Base-by-base conservation (phyloP, 2,888 invertebrate species). In the Ophion ventricosus region DNA sequence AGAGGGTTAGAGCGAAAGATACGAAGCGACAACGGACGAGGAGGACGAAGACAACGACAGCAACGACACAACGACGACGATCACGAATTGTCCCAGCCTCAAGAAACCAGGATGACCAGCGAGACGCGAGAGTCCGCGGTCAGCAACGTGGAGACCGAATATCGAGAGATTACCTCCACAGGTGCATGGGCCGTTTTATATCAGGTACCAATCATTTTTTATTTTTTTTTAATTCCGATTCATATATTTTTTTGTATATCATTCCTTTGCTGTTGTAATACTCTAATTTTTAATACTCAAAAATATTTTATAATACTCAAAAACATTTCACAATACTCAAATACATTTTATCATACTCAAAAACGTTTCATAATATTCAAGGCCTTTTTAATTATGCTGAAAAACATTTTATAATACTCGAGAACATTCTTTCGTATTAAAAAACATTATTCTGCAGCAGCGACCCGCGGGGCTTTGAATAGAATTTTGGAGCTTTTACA, bases 121-220 rank as follows among this genome's bases (percentile, higher is more conserved):
- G 87, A 87, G 79, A 86, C 87, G 86, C 87, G 84, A 74, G 89
- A 90, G 67, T 86, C 89, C 70, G 87, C 89, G 79, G 89, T 89
- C 86, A 94, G 94, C 92, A 94, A 94, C 92, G 94, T 97, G 87
- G 97, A 97, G 94, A 95, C 95, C 75, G 97, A 97, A 94, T 97
- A 96, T 94, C 94, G 94, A 90, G 96, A 96, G 91, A 95, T 97
- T 89, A 95, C 95, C 90, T 94, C 95, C 88, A 96, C 95, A 91
- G 95, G 95, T 92, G 96, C 95, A 87, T 97, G 97, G 97, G 94
- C 95, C 85, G 93, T 94, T 87, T 94, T 96, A 87, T 97, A 96
- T 93, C 96, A 96, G 96, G 97, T 97, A 77, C 10, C 3, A 1
- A 74, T 57, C 26, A 67, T 35, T 61, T 25, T 61, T 26, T 73